phyloP scores from a whole-genome alignment of 2,797 vertebrate species.

The Trematomus bernacchii region DNA sequence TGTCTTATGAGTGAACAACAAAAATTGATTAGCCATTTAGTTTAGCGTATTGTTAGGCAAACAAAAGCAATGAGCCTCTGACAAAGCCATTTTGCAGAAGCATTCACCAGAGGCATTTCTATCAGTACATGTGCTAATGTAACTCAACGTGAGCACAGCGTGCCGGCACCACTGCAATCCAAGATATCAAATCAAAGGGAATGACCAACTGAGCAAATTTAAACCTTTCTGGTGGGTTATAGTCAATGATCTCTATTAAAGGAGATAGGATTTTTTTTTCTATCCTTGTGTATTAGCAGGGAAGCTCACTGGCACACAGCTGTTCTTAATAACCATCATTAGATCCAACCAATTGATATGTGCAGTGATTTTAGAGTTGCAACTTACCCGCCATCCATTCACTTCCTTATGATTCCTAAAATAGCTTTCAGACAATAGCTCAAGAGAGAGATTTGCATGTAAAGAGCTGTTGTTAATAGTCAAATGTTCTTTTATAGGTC shows the following conservation, averaged over 20 bases:
- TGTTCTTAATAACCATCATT: conserved; percentile 83
- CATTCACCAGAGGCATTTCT: conserved; percentile 12
- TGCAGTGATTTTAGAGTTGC: conserved; percentile 50
- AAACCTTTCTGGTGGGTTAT: conserved; percentile 27
- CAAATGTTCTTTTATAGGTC: neutral
- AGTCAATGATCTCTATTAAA: conserved; percentile 29
- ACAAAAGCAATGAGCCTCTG: conserved; percentile 38
- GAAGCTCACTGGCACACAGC: conserved; percentile 72
- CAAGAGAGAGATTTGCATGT: conserved; percentile 14
- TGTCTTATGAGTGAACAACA: conserved; percentile 31
- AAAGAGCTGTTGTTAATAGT: conserved; percentile 21
- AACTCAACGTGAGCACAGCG: conserved; percentile 8
- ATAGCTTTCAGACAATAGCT: conserved; percentile 17
- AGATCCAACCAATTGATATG: conserved; percentile 69
- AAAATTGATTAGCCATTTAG: conserved; percentile 26
- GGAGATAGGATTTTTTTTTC: conserved; percentile 20
- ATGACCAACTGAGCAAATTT: conserved; percentile 24
- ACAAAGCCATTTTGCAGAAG: conserved; percentile 23
- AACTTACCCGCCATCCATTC: conserved; percentile 50
- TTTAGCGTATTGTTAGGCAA: conserved; percentile 38
- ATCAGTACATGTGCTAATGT: conserved; percentile 12
- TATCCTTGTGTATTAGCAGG: conserved; percentile 26
- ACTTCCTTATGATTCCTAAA: conserved; percentile 56
- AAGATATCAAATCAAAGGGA: conserved; percentile 14
- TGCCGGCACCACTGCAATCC: neutral